These are phyloP conservation scores for Patella pellucida DNA, from an alignment of 2,888 invertebrate genomes.

Conservation along the genomic window DNA sequence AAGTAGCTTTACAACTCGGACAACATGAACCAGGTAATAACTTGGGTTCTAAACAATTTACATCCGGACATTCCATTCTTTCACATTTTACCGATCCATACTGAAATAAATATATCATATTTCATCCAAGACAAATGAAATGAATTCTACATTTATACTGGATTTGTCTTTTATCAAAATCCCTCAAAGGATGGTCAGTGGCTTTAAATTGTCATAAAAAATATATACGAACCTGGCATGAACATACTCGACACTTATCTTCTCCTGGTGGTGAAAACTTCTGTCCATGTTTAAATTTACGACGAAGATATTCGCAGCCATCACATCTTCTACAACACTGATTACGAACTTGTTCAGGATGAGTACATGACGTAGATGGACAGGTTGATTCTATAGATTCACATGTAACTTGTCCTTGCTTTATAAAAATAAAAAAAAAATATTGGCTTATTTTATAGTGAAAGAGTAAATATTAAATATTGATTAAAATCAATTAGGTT, in stretches of 20 bases:
- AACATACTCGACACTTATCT: slow-evolving; percentile 54
- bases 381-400: slow-evolving; percentile 40
- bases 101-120: slow-evolving; percentile 34
- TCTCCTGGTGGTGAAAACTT: slow-evolving; percentile 55
- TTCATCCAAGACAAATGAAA: no score
- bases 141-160: no score
- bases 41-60: slow-evolving; percentile 52
- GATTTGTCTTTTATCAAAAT: no score
- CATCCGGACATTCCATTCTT: slow-evolving; percentile 45
- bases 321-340: slow-evolving; percentile 61
- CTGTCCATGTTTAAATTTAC: slow-evolving; percentile 56
- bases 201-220: neutral
- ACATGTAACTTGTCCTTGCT: slow-evolving; percentile 54
- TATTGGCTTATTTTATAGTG: neutral
- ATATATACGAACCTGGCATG: slow-evolving; percentile 47
- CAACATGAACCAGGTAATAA: slow-evolving; percentile 54
- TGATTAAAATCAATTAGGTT: neutral
- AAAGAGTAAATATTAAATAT: neutral
- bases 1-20: slow-evolving; percentile 51
- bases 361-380: slow-evolving; percentile 47
- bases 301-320: slow-evolving; percentile 54
- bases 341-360: slow-evolving; percentile 48
- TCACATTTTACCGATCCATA: slow-evolving; percentile 54
- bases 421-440: slow-evolving; percentile 3
- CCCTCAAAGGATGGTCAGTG: neutral